phyloP scores from a whole-genome alignment of 2,797 vertebrate species.

The Rhodeus uyekii region DNA sequence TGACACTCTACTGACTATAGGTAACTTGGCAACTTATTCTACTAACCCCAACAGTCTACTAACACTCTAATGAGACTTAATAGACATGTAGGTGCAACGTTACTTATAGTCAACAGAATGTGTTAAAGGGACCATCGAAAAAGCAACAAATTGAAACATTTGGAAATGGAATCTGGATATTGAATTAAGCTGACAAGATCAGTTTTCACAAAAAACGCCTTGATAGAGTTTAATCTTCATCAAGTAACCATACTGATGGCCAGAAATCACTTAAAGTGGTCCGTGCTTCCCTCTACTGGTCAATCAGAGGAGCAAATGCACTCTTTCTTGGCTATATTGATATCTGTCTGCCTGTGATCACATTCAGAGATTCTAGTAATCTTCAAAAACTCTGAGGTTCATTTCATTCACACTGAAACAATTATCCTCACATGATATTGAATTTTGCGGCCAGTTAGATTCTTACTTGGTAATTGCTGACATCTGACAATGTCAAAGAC shows the following conservation, averaged over 20 bases:
- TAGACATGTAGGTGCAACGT: too few species aligned
- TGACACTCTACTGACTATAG: too few species aligned
- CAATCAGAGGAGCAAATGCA: background rate
- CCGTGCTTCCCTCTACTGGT: conserved; percentile 66
- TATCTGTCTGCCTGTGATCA: background rate
- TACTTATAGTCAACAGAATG: too few species aligned
- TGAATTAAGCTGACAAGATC: background rate
- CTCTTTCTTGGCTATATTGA: background rate
- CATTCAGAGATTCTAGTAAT: background rate
- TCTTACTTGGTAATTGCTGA: conserved; percentile 78
- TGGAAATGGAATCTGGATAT: conserved; percentile 10
- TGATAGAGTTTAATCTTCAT: background rate
- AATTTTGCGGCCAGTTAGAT: background rate
- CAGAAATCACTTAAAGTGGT: conserved; percentile 30
- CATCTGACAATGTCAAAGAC: conserved; percentile 64
- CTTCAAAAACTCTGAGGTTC: background rate
- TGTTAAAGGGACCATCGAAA: background rate
- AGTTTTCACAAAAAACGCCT: background rate
- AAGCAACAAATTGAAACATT: background rate
- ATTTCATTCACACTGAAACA: background rate
- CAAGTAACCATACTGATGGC: background rate
- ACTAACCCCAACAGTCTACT: too few species aligned
- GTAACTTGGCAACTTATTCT: too few species aligned
- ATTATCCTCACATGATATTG: too few species aligned
- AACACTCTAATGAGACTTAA: too few species aligned